Evolutionary conservation across 2,888 invertebrate genomes (phyloP).

Genomic region (Diachrysia chrysitis): DNA sequence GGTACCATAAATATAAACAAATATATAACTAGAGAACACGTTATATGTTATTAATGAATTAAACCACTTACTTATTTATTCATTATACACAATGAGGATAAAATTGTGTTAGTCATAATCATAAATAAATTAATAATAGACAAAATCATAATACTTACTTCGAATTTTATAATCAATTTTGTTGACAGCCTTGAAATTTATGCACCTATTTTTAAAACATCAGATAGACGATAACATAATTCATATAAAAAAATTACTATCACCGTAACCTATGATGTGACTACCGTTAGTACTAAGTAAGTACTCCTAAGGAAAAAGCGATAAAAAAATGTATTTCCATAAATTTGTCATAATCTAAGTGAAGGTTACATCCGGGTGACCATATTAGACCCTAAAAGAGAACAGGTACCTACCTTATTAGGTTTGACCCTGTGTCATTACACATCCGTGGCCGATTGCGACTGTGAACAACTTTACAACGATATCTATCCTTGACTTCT

Average conservation of each 20-base stretch:
- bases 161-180: too few relatives aligned
- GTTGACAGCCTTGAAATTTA: too few relatives aligned
- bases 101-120: too few relatives aligned
- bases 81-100: too few relatives aligned
- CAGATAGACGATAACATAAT: too few relatives aligned
- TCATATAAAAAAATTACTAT: background rate
- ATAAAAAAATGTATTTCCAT: slow-evolving; percentile 35
- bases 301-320: background rate
- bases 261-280: background rate
- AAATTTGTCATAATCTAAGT: slow-evolving; percentile 41
- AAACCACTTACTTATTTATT: too few relatives aligned
- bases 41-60: too few relatives aligned
- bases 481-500: background rate
- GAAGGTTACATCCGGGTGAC: slow-evolving; percentile 55
- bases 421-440: slow-evolving; percentile 58
- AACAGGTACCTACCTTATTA: slow-evolving; percentile 56
- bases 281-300: background rate
- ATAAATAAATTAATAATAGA: too few relatives aligned
- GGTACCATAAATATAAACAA: too few relatives aligned
- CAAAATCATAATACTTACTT: too few relatives aligned
- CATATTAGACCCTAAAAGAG: slow-evolving; percentile 59
- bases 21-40: too few relatives aligned
- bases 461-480: slow-evolving; percentile 9
- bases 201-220: too few relatives aligned
- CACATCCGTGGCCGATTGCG: slow-evolving; percentile 45